Evolutionary conservation across 2,113 vertebrate genomes (phyloP).

Genomic region (Numenius arquata): DNA sequence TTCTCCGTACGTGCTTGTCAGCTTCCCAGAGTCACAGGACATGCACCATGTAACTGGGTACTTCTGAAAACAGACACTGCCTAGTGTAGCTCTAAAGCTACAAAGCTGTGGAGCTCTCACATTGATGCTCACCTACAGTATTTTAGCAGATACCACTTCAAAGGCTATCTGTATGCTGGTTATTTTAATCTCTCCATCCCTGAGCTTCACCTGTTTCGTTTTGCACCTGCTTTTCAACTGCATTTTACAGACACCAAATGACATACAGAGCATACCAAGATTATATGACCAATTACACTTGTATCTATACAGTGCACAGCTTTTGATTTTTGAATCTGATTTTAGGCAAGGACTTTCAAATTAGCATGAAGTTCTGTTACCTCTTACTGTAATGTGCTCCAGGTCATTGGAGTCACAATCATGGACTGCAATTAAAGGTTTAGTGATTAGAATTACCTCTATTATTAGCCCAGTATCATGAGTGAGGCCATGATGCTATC

Average conservation of each 20-base stretch:
- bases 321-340: neutral
- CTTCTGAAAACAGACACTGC: neutral
- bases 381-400: neutral
- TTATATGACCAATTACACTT: neutral
- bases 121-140: neutral
- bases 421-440: neutral
- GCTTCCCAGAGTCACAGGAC: neutral
- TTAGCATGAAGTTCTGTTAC: neutral
- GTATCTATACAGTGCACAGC: neutral
- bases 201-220: neutral
- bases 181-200: neutral
- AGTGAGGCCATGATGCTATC: neutral
- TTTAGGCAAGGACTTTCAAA: neutral
- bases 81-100: neutral
- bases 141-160: neutral
- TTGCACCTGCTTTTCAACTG: neutral
- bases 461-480: neutral
- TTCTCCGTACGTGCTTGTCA: neutral
- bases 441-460: neutral
- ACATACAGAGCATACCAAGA: neutral
- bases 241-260: neutral
- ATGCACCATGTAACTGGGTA: fast-evolving
- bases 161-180: neutral
- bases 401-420: neutral
- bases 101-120: neutral